Base-by-base conservation (phyloP, 2,888 invertebrate genomes). In the Drosophila eohydei region DNA sequence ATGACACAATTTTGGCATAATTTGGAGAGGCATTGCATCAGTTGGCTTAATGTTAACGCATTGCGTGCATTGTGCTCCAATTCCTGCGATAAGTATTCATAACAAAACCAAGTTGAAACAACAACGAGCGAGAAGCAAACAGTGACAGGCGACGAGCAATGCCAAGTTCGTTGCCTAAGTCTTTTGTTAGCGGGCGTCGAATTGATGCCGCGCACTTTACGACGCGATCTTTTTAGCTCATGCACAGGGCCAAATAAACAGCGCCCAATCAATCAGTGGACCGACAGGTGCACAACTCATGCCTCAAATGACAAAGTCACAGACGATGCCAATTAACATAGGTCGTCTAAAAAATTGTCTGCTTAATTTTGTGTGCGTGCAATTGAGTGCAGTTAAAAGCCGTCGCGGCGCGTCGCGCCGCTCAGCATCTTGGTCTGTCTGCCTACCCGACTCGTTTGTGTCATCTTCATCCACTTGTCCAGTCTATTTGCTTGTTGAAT, bases 141-240 rank as follows among this genome's bases (percentile, higher is more conserved):
- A 50, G 50, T 32, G 32, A 12, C 50, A 34, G 16, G 50, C 50
- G 12, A 7, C 32, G n/a, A 50, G 65, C 79, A 80, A 80, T 75
- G 81, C 79, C 79, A 79, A 83, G 81, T 76, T 81, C 77, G 83
- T 80, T 82, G 80, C 80, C 43, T 56, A 74, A 82, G 81, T 71
- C 74, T 74, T 74, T 78, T 71, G 79, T 77, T 72, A 41, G 57
- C 57, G 46, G 40, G 60, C 67, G 43, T 52, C 52, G 51, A 77
- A 79, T 68, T 77, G 41, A 70, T 77, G 78, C 78, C 78, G 21
- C 50, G 40, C 61, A 56, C 44, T 36, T 41, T 28, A 50, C 43
- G 55, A 46, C 21, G 41, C 40, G 48, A 61, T 41, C 55, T 70
- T 34, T 50, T 69, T 51, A 56, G 32, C 73, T 64, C 70, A 71